Evolutionary conservation across 2,888 invertebrate genomes (phyloP), one percentile per base, ranked within the genome.

Genomic region (Xiphydria camelus): DNA sequence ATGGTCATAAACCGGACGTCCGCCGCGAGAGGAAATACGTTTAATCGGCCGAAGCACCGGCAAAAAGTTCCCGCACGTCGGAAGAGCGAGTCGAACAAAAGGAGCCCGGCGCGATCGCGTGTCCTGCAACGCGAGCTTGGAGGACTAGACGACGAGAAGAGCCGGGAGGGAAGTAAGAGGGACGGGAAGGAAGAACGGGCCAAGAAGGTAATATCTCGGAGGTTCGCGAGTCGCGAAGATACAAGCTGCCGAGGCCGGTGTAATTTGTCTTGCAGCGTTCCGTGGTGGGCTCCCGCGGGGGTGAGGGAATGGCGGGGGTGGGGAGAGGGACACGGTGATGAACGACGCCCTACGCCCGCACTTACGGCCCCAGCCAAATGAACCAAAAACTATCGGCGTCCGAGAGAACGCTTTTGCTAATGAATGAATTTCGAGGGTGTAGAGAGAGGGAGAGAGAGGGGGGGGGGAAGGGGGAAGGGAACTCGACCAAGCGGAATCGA

Each of bases 371-470:
- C 32, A 47, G 54, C 52, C 62, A 65, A 68, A 67, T 67, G 64
- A 67, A 62, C 64, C 64, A 57, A 65, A 66, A 64, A 68, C 66
- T 62, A 68, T 68, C 62, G 65, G 57, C 66, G 54, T 56, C 54
- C n/a, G n/a, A n/a, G n/a, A n/a, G n/a, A n/a, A n/a, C n/a, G n/a
- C n/a, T n/a, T n/a, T n/a, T n/a, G n/a, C n/a, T n/a, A n/a, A n/a
- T n/a, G n/a, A n/a, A n/a, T n/a, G n/a, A n/a, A n/a, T 21, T 31
- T n/a, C 47, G 19, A 38, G 37, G 47, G 47, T 37, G 47, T 7
- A 9, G 41, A 41, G 33, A 18, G 25, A 38, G 21, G 32, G 18
- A 22, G 15, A 17, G 3, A 31, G 17, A 3, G 25, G 4, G 9
- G 23, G 20, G 3, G 10, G 7, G 23, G 10, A 14, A 37, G 15